Evolutionary conservation across 2,888 invertebrate genomes (phyloP).

Genomic region (Terebella lapidaria): DNA sequence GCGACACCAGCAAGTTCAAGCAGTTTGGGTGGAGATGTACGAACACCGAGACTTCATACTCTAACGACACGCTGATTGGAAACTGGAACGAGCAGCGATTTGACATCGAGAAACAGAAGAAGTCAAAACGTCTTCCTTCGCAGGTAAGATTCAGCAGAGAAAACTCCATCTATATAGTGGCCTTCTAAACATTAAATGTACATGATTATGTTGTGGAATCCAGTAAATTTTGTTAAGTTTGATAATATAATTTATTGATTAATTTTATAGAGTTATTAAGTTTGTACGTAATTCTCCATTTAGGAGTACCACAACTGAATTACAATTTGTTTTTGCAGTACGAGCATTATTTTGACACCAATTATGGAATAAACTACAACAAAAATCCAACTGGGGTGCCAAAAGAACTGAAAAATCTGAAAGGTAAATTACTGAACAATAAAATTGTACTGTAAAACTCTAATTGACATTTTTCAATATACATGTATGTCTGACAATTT

Average conservation of each 20-base stretch:
- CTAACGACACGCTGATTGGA: constrained; percentile 38
- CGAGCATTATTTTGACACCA: constrained; percentile 42
- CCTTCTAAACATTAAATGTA: neutral
- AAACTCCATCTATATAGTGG: neutral
- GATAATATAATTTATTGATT: no score
- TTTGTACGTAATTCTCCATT: no score
- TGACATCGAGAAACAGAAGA: constrained; percentile 34
- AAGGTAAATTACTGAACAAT: constrained; percentile 33
- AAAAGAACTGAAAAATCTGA: constrained; percentile 38
- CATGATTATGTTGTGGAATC: neutral
- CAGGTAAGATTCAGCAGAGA: constrained; percentile 35
- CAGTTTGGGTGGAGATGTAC: constrained; percentile 14
- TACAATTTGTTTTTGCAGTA: no score
- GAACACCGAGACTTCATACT: constrained; percentile 39
- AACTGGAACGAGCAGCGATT: constrained; percentile 48
- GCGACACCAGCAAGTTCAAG: neutral
- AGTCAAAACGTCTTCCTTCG: constrained; percentile 41
- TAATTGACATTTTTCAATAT: no score
- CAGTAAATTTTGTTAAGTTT: neutral
- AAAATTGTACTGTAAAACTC: no score
- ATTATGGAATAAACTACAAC: constrained; percentile 37
- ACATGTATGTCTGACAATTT: no score
- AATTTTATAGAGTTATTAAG: no score
- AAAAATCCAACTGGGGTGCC: constrained; percentile 35
- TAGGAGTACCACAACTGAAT: no score